phyloP scores from a whole-genome alignment of 2,113 vertebrate genomes.

The Montifringilla adamsi region DNA sequence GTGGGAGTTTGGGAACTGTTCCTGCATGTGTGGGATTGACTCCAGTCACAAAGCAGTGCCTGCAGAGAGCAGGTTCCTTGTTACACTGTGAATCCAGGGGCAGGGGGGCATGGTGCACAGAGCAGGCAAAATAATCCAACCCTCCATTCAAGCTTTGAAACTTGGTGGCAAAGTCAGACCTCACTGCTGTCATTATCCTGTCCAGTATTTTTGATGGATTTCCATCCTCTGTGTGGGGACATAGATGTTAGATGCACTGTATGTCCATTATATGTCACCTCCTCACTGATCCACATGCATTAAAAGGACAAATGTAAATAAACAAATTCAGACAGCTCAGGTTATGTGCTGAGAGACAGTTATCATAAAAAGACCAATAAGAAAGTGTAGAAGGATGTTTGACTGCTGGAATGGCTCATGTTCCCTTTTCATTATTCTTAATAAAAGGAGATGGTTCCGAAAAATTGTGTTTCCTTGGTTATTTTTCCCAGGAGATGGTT shows the following conservation, averaged over 20 bases:
- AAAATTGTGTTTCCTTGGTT: conserved; percentile 75
- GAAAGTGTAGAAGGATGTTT: conserved; percentile 53
- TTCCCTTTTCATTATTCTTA: conserved; percentile 79
- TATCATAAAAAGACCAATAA: conserved; percentile 68
- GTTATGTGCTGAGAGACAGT: neutral
- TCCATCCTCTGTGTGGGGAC: neutral
- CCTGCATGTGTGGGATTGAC: neutral
- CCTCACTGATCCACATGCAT: neutral
- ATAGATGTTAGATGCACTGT: neutral
- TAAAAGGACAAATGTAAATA: conserved; percentile 8
- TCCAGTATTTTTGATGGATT: neutral
- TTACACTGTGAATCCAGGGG: neutral
- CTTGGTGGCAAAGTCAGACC: neutral
- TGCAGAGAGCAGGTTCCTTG: neutral
- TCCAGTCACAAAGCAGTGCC: neutral
- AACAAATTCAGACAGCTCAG: neutral
- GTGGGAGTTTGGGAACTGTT: neutral
- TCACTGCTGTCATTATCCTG: neutral
- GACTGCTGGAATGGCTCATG: conserved; percentile 73
- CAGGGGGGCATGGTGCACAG: neutral
- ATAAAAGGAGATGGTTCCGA: conserved; percentile 75
- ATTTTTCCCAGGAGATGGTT: conserved; percentile 77
- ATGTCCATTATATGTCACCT: neutral
- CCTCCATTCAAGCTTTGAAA: neutral
- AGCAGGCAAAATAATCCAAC: neutral